Evolutionary conservation across 2,888 invertebrate genomes (phyloP).

Genomic region (Tenthredo notha): DNA sequence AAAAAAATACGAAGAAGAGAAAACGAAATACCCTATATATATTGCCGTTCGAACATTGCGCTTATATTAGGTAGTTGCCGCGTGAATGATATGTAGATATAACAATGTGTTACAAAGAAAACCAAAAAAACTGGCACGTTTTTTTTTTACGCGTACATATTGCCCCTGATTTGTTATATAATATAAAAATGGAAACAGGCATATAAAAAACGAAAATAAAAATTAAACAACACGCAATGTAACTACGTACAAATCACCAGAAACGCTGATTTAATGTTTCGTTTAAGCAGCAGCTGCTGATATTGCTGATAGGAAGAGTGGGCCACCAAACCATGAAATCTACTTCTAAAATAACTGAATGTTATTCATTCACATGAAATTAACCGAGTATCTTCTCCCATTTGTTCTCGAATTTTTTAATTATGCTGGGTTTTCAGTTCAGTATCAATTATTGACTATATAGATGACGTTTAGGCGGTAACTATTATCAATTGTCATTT

Average conservation of each 20-base stretch:
- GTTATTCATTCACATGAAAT: background rate
- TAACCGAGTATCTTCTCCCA: background rate
- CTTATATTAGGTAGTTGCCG: constrained; percentile 16
- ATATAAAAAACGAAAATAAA: background rate
- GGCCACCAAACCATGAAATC: background rate
- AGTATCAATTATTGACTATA: constrained; percentile 4
- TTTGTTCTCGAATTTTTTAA: background rate
- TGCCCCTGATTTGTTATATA: background rate
- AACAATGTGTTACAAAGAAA: background rate
- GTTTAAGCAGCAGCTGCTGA: background rate
- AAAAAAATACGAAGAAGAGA: background rate
- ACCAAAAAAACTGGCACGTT: background rate
- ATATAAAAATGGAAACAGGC: background rate
- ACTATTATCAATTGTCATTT: constrained; percentile 18
- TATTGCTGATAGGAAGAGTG: constrained; percentile 3
- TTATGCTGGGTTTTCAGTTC: constrained; percentile 27
- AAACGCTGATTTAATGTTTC: background rate
- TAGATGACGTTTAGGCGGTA: constrained; percentile 31
- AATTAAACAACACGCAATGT: background rate
- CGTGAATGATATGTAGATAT: constrained; percentile 33
- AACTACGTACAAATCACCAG: background rate
- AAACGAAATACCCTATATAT: no score
- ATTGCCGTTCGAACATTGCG: constrained; percentile 7
- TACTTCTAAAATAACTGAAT: background rate
- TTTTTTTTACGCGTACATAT: background rate